phyloP scores from a whole-genome alignment of 2,113 vertebrate genomes.

The Callaeas wilsoni region DNA sequence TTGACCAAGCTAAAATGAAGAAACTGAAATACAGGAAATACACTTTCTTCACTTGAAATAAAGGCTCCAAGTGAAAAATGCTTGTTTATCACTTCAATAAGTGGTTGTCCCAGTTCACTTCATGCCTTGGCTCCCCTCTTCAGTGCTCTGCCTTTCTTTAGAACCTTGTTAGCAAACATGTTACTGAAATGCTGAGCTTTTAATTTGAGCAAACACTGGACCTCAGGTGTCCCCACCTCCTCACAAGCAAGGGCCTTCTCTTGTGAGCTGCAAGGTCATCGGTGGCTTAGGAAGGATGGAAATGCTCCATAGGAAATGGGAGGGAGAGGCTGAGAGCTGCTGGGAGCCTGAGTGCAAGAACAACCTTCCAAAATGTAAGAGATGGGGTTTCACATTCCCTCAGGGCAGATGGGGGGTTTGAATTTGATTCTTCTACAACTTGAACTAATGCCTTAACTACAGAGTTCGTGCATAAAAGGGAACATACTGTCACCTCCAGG shows the following conservation, averaged over 20 bases:
- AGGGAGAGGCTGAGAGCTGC: background rate
- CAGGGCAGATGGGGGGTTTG: accelerated
- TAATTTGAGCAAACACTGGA: background rate
- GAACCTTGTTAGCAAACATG: background rate
- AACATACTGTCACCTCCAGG: background rate
- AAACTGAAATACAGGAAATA: background rate
- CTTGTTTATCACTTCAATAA: background rate
- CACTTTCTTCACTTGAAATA: background rate
- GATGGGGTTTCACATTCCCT: background rate
- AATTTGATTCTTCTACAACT: background rate
- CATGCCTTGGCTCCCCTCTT: background rate
- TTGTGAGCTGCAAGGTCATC: background rate
- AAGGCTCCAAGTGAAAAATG: background rate
- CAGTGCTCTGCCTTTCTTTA: background rate
- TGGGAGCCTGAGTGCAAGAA: background rate
- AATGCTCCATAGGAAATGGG: background rate
- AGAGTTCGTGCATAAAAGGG: background rate
- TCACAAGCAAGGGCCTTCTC: background rate
- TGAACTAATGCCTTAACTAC: background rate
- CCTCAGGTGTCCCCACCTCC: background rate
- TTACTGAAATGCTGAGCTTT: background rate
- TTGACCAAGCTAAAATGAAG: background rate
- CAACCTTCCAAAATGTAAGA: background rate
- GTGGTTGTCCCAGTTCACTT: background rate
- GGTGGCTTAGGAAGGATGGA: background rate